These are phyloP conservation scores for Allygus modestus DNA, from an alignment of 2,888 invertebrate species.

Conservation along the genomic window DNA sequence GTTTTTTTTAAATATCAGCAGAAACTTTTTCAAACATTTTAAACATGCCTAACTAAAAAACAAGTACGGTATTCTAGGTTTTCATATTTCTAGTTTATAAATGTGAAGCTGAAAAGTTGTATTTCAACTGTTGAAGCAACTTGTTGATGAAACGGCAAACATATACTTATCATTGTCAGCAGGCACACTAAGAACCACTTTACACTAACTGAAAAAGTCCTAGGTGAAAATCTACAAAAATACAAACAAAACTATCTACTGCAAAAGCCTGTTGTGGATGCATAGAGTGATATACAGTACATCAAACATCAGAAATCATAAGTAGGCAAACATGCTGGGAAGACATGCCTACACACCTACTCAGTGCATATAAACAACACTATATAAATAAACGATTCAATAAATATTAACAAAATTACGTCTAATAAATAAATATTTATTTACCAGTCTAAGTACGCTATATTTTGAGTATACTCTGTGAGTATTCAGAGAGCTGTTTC, in stretches of 20 bases:
- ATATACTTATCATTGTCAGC: no score
- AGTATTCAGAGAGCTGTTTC: constrained; percentile 53
- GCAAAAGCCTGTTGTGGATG: not conserved
- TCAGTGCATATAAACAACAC: constrained; percentile 56
- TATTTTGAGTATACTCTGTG: constrained; percentile 49
- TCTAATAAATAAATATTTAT: constrained; percentile 63
- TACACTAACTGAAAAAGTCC: no score
- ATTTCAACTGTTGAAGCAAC: no score
- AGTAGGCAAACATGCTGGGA: constrained; percentile 28
- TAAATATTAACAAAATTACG: constrained; percentile 61
- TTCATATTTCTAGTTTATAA: no score
- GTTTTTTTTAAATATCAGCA: no score
- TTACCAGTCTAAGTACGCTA: constrained; percentile 57
- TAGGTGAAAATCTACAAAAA: no score
- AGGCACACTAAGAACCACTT: no score
- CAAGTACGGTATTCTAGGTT: no score
- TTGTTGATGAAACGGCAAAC: no score
- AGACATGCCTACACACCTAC: constrained; percentile 33
- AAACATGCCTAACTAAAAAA: no score
- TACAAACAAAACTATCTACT: not conserved
- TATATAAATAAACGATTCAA: constrained; percentile 57
- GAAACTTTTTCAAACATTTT: no score
- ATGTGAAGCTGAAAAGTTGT: no score
- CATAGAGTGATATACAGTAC: constrained; percentile 11
- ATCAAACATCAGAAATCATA: constrained; percentile 17